Evolutionary conservation across 2,113 vertebrate genomes (phyloP).

Genomic region (Poicephalus gulielmi): DNA sequence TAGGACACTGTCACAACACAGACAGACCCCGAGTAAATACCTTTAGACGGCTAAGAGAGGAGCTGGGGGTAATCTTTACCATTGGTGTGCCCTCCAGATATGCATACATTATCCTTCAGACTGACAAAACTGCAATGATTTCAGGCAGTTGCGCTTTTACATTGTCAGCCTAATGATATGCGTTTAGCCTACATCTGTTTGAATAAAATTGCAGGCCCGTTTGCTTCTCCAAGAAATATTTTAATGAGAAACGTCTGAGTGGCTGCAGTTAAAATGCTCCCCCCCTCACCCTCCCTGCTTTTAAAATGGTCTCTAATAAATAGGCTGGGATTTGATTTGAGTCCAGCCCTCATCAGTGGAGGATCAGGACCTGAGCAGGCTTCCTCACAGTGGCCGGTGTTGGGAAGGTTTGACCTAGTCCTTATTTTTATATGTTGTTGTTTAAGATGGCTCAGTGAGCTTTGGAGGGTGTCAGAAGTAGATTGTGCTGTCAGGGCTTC

Average conservation of each 20-base stretch:
- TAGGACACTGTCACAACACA: slow-evolving; percentile 83
- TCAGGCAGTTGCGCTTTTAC: slow-evolving; percentile 33
- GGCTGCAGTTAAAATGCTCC: slow-evolving; percentile 30
- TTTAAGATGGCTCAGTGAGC: slow-evolving; percentile 37
- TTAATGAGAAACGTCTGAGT: slow-evolving; percentile 56
- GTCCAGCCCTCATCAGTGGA: not conserved
- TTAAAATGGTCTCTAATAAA: slow-evolving; percentile 5
- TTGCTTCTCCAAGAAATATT: slow-evolving; percentile 55
- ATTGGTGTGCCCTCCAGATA: slow-evolving; percentile 52
- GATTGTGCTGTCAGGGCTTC: not conserved
- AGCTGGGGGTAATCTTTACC: slow-evolving; percentile 69
- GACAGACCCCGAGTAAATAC: slow-evolving; percentile 80
- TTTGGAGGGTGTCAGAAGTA: not conserved
- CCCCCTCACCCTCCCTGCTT: not conserved
- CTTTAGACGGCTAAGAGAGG: slow-evolving; percentile 63
- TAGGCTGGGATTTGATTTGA: not conserved
- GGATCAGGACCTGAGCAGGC: not conserved
- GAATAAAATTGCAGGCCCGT: slow-evolving; percentile 24
- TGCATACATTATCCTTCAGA: slow-evolving; percentile 47
- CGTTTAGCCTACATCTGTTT: slow-evolving; percentile 46
- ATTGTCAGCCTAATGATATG: slow-evolving; percentile 20
- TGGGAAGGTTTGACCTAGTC: not conserved
- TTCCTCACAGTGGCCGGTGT: not conserved
- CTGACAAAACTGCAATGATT: slow-evolving; percentile 40
- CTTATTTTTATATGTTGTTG: not conserved